phyloP scores from a whole-genome alignment of 2,888 invertebrate genomes.

The Luffia ferchaultella region DNA sequence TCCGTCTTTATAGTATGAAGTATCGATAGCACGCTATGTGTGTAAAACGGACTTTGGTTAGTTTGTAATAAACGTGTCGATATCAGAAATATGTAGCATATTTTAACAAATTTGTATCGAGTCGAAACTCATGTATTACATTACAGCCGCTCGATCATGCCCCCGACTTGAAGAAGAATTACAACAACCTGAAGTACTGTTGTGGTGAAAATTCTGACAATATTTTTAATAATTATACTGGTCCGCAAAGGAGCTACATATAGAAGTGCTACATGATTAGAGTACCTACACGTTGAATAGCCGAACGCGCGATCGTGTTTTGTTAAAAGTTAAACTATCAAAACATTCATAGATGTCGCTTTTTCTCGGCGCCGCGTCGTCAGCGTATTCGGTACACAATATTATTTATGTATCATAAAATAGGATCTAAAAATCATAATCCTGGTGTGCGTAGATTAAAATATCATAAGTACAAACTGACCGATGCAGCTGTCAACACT shows the following conservation, averaged over 20 bases:
- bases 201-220: background rate
- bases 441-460: too few relatives aligned
- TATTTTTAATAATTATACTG: background rate
- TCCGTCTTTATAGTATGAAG: too few relatives aligned
- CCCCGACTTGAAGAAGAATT: background rate
- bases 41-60: too few relatives aligned
- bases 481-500: too few relatives aligned
- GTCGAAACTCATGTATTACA: background rate
- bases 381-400: too few relatives aligned
- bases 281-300: too few relatives aligned
- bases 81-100: background rate
- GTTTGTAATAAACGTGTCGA: too few relatives aligned
- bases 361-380: background rate
- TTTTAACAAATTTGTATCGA: background rate
- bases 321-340: background rate
- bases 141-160: background rate
- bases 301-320: background rate
- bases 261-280: too few relatives aligned
- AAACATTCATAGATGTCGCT: background rate
- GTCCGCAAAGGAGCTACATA: background rate
- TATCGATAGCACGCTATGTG: too few relatives aligned
- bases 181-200: background rate
- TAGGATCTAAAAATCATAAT: too few relatives aligned
- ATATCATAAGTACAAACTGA: too few relatives aligned
- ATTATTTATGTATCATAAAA: too few relatives aligned